A percentile compares a stretch with the other conserved stretches of the same genome.
These are phyloP conservation scores for Pedicia rivosa DNA, from an alignment of 2,888 invertebrate genomes.

Conservation along the genomic window DNA sequence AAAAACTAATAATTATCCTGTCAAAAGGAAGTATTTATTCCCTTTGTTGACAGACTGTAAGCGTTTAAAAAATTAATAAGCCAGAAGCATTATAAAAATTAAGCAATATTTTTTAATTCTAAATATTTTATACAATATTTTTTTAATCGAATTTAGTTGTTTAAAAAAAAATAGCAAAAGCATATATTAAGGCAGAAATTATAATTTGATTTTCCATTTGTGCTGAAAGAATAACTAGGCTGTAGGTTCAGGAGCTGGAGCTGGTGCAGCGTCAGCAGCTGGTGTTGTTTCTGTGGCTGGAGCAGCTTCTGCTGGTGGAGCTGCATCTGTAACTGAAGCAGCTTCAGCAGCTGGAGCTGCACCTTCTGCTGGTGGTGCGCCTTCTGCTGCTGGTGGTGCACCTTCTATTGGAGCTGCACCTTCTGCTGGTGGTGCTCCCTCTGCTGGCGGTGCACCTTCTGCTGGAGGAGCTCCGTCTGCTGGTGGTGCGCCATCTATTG, in stretches of 20 bases:
- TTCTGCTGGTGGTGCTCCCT: constrained; percentile 15
- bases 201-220: too few relatives aligned
- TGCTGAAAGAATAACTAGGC: constrained; percentile 6
- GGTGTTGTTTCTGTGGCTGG: constrained; percentile 15
- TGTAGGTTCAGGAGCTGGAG: constrained; percentile 16
- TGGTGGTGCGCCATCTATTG: constrained; percentile 18
- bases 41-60: too few relatives aligned
- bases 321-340: not conserved
- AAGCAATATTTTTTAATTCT: too few relatives aligned
- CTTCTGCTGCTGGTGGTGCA: constrained; percentile 20
- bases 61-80: too few relatives aligned
- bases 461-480: constrained; percentile 19
- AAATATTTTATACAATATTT: too few relatives aligned
- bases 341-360: constrained; percentile 14
- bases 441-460: constrained; percentile 19
- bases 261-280: constrained; percentile 14
- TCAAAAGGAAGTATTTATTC: too few relatives aligned
- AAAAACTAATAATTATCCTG: too few relatives aligned
- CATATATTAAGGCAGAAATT: too few relatives aligned
- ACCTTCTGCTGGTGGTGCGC: constrained; percentile 16
- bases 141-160: not conserved
- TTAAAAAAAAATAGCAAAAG: too few relatives aligned
- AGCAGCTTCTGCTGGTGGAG: constrained; percentile 9
- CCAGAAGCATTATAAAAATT: too few relatives aligned
- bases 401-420: constrained; percentile 22